A percentile compares a stretch with the other conserved stretches of the same genome.
phyloP scores from a whole-genome alignment of 2,888 invertebrate species.

The Papilio protenor region DNA sequence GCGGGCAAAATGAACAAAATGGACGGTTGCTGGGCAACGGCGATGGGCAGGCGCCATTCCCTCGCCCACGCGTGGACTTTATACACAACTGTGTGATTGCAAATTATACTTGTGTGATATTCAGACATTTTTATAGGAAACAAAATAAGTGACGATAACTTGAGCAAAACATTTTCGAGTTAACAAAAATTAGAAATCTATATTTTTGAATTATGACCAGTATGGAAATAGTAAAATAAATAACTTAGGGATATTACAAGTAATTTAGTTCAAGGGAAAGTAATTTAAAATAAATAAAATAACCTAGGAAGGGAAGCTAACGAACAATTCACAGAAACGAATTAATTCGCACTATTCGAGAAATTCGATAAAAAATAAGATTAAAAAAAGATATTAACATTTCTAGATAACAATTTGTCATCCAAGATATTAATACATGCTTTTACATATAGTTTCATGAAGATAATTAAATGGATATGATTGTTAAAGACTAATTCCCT shows the following conservation, averaged over 20 bases:
- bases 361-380: constrained; percentile 11
- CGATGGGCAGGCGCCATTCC: constrained; percentile 21
- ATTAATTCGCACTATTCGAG: neutral
- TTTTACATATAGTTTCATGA: neutral
- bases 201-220: neutral
- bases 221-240: too few species aligned
- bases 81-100: neutral
- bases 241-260: neutral
- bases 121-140: neutral
- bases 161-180: neutral
- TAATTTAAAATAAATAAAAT: neutral
- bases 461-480: neutral
- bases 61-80: constrained; percentile 34
- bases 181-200: too few species aligned
- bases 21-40: constrained; percentile 23
- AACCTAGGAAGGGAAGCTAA: neutral
- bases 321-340: neutral
- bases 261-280: neutral
- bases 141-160: neutral
- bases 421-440: neutral
- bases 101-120: neutral
- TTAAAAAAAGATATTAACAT: neutral
- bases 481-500: too few species aligned
- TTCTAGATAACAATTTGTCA: constrained; percentile 22
- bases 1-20: constrained; percentile 35